These are phyloP conservation scores for Tipula lateralis DNA, from an alignment of 2,888 invertebrate species.

Conservation along the genomic window DNA sequence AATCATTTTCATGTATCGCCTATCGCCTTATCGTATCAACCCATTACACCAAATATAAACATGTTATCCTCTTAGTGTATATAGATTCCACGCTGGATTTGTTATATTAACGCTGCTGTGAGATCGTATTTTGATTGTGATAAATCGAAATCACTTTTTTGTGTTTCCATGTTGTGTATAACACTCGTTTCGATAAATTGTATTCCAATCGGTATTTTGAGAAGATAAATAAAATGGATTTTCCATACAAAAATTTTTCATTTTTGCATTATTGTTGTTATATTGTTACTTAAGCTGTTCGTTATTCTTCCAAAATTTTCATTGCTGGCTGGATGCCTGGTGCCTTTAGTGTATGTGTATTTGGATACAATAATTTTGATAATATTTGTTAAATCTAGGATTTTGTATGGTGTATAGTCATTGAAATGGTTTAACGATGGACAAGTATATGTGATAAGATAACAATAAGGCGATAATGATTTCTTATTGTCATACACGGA, in stretches of 20 bases:
- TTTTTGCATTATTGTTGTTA: not conserved
- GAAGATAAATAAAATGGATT: not conserved
- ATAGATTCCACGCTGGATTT: not conserved
- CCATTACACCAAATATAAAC: not conserved
- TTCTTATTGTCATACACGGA: not conserved
- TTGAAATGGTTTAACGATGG: not conserved
- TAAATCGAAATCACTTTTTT: not conserved
- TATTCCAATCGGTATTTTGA: not conserved
- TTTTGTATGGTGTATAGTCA: not conserved
- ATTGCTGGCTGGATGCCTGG: not conserved
- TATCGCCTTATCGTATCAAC: not conserved
- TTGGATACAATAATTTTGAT: not conserved
- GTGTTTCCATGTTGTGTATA: not conserved
- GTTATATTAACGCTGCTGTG: not conserved
- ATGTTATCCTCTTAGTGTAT: not conserved
- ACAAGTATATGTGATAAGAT: not conserved
- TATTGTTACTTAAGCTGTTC: not conserved
- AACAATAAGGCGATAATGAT: not conserved
- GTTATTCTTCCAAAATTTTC: not conserved
- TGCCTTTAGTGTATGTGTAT: not conserved
- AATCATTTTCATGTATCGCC: no score
- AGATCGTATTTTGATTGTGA: not conserved
- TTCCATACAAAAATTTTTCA: not conserved
- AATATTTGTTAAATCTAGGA: not conserved
- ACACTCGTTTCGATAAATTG: not conserved